Percentiles rank a stretch among this genome's conserved stretches.
These are phyloP conservation scores for Halictus ligatus DNA, from an alignment of 2,888 invertebrate species.

Conservation along the genomic window DNA sequence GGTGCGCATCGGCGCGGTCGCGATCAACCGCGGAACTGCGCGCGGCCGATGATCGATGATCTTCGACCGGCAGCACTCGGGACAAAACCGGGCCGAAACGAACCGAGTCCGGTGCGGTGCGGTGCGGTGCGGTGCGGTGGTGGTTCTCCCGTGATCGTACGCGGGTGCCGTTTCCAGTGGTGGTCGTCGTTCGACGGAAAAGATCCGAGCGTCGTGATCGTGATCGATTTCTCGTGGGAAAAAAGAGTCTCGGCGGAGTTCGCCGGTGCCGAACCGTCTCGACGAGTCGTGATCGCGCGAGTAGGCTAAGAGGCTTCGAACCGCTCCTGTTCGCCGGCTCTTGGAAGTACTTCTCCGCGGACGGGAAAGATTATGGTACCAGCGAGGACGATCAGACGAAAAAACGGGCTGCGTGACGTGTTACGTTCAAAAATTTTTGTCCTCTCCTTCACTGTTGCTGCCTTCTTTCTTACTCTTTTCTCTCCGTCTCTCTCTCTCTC, in stretches of 20 bases:
- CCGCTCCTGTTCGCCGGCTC: slow-evolving; percentile 43
- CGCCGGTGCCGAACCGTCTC: background rate
- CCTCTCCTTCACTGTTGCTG: slow-evolving; percentile 49
- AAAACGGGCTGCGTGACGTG: too few relatives aligned
- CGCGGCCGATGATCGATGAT: slow-evolving; percentile 9
- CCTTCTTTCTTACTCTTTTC: slow-evolving; percentile 36
- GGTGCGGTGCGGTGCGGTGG: too few relatives aligned
- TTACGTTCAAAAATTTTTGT: slow-evolving; percentile 59
- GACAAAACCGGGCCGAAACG: background rate
- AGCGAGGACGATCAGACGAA: slow-evolving; percentile 22
- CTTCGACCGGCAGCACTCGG: slow-evolving; percentile 5
- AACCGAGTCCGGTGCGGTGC: slow-evolving; percentile 30
- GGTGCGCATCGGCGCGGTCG: slow-evolving; percentile 58
- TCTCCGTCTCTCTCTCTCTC: slow-evolving; percentile 32
- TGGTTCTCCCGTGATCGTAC: slow-evolving; percentile 24
- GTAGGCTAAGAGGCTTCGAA: slow-evolving; percentile 13
- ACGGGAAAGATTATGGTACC: slow-evolving; percentile 21
- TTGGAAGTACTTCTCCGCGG: slow-evolving; percentile 25
- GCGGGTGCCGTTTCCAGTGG: slow-evolving; percentile 12
- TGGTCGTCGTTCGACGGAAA: slow-evolving; percentile 5
- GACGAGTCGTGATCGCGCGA: background rate
- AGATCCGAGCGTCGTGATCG: slow-evolving; percentile 4
- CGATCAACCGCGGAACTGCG: slow-evolving; percentile 28
- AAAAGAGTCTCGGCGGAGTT: background rate
- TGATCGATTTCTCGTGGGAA: background rate